Conservation (phyloP, 1,140 invertebrate genomes). For the Apis florea region DNA sequence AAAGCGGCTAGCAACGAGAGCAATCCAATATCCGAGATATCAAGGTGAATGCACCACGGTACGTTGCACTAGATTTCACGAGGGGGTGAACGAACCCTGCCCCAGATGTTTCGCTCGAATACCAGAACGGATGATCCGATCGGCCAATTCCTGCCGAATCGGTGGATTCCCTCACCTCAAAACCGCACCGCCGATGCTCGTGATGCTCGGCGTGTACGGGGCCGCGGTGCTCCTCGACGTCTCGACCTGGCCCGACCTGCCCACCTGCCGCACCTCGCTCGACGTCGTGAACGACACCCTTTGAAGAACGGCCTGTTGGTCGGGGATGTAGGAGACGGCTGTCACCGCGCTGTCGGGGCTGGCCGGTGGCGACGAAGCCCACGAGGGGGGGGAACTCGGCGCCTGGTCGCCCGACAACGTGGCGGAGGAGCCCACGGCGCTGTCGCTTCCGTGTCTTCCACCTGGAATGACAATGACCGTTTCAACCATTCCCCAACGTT, state of each 20-base stretch:
- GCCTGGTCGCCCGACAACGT: conserved; percentile 80
- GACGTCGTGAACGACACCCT: conserved; percentile 83
- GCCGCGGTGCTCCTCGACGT: conserved; percentile 67
- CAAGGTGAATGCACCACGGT: conserved; percentile 13
- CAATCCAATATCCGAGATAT: background rate
- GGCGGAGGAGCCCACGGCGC: conserved; percentile 83
- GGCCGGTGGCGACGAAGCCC: conserved; percentile 82
- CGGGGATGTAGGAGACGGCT: conserved; percentile 81
- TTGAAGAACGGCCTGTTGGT: conserved; percentile 80
- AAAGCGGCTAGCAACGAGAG: background rate
- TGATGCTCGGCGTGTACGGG: conserved; percentile 82
- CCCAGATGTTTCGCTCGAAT: conserved; percentile 20
- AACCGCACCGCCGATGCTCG: conserved; percentile 85
- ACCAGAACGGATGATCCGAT: conserved; percentile 12
- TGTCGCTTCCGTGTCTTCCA: conserved; percentile 79
- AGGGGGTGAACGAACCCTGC: conserved; percentile 22
- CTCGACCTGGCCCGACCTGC: conserved; percentile 73
- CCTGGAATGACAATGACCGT: conserved; percentile 63
- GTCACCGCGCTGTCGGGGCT: conserved; percentile 81
- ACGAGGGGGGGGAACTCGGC: conserved; percentile 82
- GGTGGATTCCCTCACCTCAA: conserved; percentile 74
- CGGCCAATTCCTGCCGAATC: conserved; percentile 12
- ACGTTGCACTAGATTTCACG: background rate
- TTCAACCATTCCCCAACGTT: no score
- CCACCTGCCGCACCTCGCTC: conserved; percentile 81